These are phyloP conservation scores for Carassius gibelio DNA, from an alignment of 2,113 vertebrate species.

Conservation along the genomic window DNA sequence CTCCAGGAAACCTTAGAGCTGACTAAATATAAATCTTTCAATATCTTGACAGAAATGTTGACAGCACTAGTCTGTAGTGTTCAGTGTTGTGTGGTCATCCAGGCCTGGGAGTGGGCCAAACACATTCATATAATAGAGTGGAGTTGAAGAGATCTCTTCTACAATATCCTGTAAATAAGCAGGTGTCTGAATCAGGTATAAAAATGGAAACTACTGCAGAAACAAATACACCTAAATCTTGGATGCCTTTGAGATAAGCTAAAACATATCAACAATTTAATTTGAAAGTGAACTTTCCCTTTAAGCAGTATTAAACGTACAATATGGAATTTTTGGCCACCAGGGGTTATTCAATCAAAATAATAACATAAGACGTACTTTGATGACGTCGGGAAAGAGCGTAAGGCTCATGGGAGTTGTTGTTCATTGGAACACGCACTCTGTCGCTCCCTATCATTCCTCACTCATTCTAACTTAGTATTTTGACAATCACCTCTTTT, in stretches of 20 bases:
- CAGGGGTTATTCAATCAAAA: too few species aligned
- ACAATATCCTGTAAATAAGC: background rate
- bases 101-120: background rate
- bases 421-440: too few species aligned
- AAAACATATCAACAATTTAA: too few species aligned
- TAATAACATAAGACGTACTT: too few species aligned
- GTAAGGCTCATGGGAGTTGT: too few species aligned
- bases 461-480: too few species aligned
- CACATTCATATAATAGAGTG: background rate
- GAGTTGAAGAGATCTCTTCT: background rate
- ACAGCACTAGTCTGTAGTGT: background rate
- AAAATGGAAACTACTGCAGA: background rate
- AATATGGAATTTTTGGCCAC: too few species aligned
- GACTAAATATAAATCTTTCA: background rate
- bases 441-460: too few species aligned
- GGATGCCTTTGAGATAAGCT: background rate
- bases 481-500: too few species aligned
- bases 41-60: background rate
- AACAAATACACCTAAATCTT: background rate
- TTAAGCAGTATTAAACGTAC: too few species aligned
- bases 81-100: background rate
- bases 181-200: background rate
- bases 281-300: too few species aligned
- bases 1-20: background rate
- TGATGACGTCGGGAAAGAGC: too few species aligned